phyloP scores from a whole-genome alignment of 2,797 vertebrate genomes.

The Rhynchonycteris naso region DNA sequence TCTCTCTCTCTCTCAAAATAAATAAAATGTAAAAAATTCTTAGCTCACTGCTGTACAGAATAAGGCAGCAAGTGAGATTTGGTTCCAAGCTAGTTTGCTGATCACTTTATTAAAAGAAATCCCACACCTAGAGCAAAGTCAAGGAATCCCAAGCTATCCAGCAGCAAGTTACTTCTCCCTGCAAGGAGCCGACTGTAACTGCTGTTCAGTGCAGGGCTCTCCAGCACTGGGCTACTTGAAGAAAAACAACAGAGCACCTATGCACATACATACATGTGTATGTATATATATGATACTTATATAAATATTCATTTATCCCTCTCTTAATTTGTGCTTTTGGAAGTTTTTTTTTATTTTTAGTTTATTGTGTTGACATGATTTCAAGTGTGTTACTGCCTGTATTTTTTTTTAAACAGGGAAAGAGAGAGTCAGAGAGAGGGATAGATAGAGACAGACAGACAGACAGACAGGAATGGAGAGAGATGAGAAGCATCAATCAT shows the following conservation, averaged over 20 bases:
- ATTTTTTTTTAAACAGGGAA: too few species aligned
- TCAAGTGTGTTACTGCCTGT: too few species aligned
- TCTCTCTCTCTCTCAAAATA: not conserved
- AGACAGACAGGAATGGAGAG: too few species aligned
- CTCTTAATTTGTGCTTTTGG: not conserved
- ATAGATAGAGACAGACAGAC: too few species aligned
- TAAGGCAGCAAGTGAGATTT: not conserved
- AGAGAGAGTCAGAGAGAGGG: too few species aligned
- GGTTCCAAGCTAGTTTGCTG: not conserved
- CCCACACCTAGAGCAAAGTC: not conserved
- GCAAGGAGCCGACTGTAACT: not conserved
- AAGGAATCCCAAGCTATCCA: not conserved
- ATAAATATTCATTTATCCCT: not conserved
- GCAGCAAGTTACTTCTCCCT: not conserved
- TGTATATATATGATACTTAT: not conserved
- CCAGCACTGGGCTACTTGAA: not conserved
- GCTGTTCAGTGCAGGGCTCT: not conserved
- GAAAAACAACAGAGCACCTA: not conserved
- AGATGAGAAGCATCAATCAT: too few species aligned
- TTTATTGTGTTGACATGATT: too few species aligned
- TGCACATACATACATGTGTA: fast-evolving
- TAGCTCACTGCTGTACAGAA: not conserved
- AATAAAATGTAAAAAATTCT: not conserved
- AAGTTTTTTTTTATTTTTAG: too few species aligned
- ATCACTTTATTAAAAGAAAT: not conserved